A percentile compares a stretch with the other conserved stretches of the same genome.
phyloP scores from a whole-genome alignment of 2,797 vertebrate species.

The Spinus pinus region DNA sequence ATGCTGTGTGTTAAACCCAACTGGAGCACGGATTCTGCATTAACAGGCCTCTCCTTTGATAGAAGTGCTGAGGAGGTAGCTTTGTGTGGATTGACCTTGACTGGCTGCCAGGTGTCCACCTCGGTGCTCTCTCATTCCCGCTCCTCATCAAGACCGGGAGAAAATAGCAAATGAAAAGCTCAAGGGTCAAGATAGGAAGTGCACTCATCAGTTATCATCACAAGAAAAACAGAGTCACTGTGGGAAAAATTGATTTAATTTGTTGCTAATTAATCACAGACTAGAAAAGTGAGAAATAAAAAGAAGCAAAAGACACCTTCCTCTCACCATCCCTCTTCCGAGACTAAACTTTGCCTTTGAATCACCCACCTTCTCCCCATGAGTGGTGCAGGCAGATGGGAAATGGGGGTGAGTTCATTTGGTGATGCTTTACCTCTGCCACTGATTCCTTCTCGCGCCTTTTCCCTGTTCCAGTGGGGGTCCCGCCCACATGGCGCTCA shows the following conservation, averaged over 20 bases:
- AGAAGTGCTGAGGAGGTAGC: not conserved
- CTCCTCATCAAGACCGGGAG: not conserved
- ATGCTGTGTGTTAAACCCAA: not conserved
- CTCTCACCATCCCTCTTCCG: not conserved
- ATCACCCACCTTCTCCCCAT: rapidly evolving
- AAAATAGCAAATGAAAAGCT: not conserved
- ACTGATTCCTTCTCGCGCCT: rapidly evolving
- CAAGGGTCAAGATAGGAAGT: not conserved
- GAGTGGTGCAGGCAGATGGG: not conserved
- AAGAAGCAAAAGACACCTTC: not conserved
- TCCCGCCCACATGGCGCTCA: rapidly evolving
- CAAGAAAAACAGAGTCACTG: not conserved
- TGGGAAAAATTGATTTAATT: not conserved
- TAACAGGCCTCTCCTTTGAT: not conserved
- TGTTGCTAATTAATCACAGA: not conserved
- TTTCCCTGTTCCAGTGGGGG: not conserved
- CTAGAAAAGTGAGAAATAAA: not conserved
- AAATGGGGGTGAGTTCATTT: not conserved
- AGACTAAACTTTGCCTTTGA: not conserved
- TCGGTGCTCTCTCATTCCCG: not conserved
- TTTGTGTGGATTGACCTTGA: not conserved
- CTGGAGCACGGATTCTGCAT: not conserved
- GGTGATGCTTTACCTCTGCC: rapidly evolving
- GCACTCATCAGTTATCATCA: not conserved
- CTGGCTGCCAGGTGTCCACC: not conserved